These are phyloP conservation scores for Diabrotica virgifera DNA, from an alignment of 1,140 invertebrate species.

Conservation along the genomic window DNA sequence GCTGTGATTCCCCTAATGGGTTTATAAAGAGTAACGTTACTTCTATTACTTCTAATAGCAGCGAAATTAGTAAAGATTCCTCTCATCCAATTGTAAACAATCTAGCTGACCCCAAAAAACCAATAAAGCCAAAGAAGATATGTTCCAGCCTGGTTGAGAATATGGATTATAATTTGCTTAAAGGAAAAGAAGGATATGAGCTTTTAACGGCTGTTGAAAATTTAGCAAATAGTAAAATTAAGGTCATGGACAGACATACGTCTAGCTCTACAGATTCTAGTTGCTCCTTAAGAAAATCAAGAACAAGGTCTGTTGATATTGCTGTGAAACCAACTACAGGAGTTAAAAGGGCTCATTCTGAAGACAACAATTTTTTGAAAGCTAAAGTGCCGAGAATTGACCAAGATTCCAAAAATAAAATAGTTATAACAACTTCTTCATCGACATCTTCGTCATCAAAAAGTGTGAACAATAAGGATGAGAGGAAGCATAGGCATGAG, in stretches of 20 bases:
- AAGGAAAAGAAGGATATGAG: slow-evolving; percentile 41
- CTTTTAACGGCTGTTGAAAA: slow-evolving; percentile 42
- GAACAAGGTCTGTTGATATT: slow-evolving; percentile 41
- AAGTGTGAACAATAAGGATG: slow-evolving; percentile 27
- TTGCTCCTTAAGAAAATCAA: slow-evolving; percentile 36
- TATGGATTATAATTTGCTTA: slow-evolving; percentile 36
- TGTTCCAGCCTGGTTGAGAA: slow-evolving; percentile 33
- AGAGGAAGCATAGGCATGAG: slow-evolving; percentile 25
- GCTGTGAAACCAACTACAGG: slow-evolving; percentile 21
- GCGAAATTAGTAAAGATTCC: slow-evolving; percentile 8
- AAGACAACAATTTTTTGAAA: slow-evolving; percentile 25
- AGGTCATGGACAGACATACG: slow-evolving; percentile 30
- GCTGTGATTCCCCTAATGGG: slow-evolving; percentile 35
- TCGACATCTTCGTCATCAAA: slow-evolving; percentile 26
- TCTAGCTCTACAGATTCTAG: slow-evolving; percentile 32
- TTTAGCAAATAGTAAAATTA: slow-evolving; percentile 37
- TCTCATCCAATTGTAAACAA: slow-evolving; percentile 6
- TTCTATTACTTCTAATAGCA: slow-evolving; percentile 18
- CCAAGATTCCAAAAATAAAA: slow-evolving; percentile 23
- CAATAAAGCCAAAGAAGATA: slow-evolving; percentile 27
- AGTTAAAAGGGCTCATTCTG: slow-evolving; percentile 33
- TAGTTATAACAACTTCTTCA: slow-evolving; percentile 17
- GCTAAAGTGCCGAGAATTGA: slow-evolving; percentile 34
- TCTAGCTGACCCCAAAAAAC: slow-evolving; percentile 15
- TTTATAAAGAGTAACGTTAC: slow-evolving; percentile 27